phyloP scores from a whole-genome alignment of 92 coral and sea anemone genomes.

The Parazoanthus darwini region DNA sequence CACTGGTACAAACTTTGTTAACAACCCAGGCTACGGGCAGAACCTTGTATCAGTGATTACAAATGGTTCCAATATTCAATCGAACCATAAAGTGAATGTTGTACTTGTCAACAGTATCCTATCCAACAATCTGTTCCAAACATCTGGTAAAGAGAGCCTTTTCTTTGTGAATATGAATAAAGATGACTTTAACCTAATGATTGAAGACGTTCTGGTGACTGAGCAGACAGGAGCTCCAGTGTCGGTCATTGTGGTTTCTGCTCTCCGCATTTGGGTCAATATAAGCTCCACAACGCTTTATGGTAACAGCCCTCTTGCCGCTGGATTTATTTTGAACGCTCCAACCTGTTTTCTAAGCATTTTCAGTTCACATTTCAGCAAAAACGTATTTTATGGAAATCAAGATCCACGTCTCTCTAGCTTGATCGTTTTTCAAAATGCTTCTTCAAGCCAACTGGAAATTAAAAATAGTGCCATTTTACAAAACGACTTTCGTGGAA shows the following conservation, averaged over 20 bases:
- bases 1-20: neutral
- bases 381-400: neutral
- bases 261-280: neutral
- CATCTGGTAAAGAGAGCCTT: neutral
- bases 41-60: neutral
- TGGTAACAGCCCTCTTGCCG: conserved; percentile 2
- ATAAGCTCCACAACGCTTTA: neutral
- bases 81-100: neutral
- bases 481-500: neutral
- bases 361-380: neutral
- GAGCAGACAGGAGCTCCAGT: neutral
- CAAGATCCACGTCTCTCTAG: neutral
- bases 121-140: neutral
- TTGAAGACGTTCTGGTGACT: neutral
- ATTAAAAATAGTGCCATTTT: neutral
- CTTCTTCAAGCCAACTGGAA: neutral
- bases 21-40: conserved; percentile 4
- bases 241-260: neutral
- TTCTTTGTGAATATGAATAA: neutral
- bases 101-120: neutral
- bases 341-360: neutral
- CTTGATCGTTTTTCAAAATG: neutral
- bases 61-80: neutral
- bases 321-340: neutral
- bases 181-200: neutral